Evolutionary conservation across 2,797 vertebrate species (phyloP).

Genomic region (Thalassophryne amazonica): DNA sequence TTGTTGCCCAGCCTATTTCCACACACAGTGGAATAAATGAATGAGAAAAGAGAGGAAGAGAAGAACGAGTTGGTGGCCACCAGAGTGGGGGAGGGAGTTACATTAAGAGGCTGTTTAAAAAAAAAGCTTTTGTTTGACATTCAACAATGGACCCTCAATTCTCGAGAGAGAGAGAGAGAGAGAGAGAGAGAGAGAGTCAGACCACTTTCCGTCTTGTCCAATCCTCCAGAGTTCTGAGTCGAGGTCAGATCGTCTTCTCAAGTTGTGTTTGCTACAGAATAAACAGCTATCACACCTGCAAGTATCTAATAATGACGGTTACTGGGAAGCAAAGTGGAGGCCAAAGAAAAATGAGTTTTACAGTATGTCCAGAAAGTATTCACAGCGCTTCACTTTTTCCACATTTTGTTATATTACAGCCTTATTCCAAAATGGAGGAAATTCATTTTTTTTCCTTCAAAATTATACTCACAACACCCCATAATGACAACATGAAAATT

Average conservation of each 20-base stretch:
- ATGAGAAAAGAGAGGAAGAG: conserved; percentile 85
- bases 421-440: too few species aligned
- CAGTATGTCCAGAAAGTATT: too few species aligned
- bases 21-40: conserved; percentile 99
- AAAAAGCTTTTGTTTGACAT: conserved; percentile 82
- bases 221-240: conserved; percentile 55
- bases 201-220: conserved; percentile 71
- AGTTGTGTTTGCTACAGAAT: conserved; percentile 61
- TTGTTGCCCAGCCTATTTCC: conserved; percentile 99
- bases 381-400: too few species aligned
- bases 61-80: conserved; percentile 73
- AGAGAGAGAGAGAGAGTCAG: conserved; percentile 39
- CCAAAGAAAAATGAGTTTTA: too few species aligned
- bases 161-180: conserved; percentile 31
- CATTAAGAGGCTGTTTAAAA: conserved; percentile 81
- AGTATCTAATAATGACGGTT: conserved; percentile 18
- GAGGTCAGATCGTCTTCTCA: conserved; percentile 60
- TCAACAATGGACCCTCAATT: conserved; percentile 79
- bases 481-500: too few species aligned
- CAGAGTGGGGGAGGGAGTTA: conserved; percentile 62
- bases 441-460: too few species aligned
- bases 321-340: not conserved
- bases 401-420: too few species aligned
- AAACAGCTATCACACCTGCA: conserved; percentile 41
- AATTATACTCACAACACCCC: too few species aligned